Base-by-base conservation (phyloP, 2,113 vertebrate genomes). In the Rhinoderma darwinii region DNA sequence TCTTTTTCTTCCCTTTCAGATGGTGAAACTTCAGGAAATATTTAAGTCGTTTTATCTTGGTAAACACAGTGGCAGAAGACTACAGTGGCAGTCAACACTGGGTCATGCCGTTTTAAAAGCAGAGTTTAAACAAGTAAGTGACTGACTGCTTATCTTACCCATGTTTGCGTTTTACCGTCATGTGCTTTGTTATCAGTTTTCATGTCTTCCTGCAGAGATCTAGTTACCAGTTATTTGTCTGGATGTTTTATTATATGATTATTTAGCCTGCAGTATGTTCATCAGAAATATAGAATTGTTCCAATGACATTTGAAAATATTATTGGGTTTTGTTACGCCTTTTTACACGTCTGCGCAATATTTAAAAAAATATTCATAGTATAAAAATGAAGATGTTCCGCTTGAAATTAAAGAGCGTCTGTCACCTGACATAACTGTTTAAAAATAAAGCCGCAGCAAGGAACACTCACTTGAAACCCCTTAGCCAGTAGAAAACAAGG, bases 1-100 rank as follows among this genome's bases (percentile, higher is more conserved):
- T 15, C 35, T 0, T 54, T 59, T 72, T 72, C 41, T 83, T 44
- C 79, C 0, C 88, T 89, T 89, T 39, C 86, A 96, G 95, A 96
- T 96, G 95, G 90, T 96, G 89, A 94, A 95, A 88, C 94, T 96
- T 80, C 95, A 96, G 88, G 95, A 96, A 82, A 93, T 96, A 20
- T 96, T 96, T 89, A 96, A 96, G 91, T 92, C 92, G 0, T 96
- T 96, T 88, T 96, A 96, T 81, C 91, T 96, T 4, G 95, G 95
- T 75, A 96, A 96, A 66, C 95, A 96, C 89, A 96, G 95, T 3
- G 95, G 95, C 41, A 93, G 95, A 78, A 94, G 95, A 83, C 94
- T 96, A 14, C 95, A 96, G 10, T 96, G 95, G 95, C 95, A 96
- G 74, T 94, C 94, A 0, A 96, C 95, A 0, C 84, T 96, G 87